Base-by-base conservation (phyloP, 23 tunicate genomes). In the Ciona savignyi region DNA sequence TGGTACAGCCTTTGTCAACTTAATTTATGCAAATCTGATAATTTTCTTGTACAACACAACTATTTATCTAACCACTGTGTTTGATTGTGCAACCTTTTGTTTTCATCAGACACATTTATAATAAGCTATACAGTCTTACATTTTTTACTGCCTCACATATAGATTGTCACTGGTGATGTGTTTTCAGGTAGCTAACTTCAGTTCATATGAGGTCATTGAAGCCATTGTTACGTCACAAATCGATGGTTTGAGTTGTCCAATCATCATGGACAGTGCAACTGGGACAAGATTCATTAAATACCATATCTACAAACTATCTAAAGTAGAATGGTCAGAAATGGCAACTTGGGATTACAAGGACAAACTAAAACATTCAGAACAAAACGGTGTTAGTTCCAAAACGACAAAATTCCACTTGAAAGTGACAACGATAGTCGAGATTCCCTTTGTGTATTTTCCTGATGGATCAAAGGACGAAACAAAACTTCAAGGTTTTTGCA, bases 351-450 rank as follows among this genome's bases (percentile, higher is more conserved):
- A 42, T 42, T 6, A 42, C 56, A 15, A 6, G 9, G 56, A 9
- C 56, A 42, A 42, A 42, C 15, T 42, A 15, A 42, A 42, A 15
- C 15, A 6, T 9, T 6, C 56, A 9, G 56, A 15, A 42, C 56
- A 6, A 6, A 9, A 42, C 9, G 56, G 15, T 42, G 11, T 6
- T 6, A 9, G 9, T 6, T 15, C 9, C 11, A 42, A 42, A 42
- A 42, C 9, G 15, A 15, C 11, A 6, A 74, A 49, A 32, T 74
- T 74, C 32, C 66, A 65, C 66, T 25, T 88, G 3, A 72, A 73
- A 9, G 79, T 88, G 33, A 81, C 74, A 0, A 88, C 96, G 15
- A 82, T 88, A 19, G 65, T 88, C 20, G 96, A 88, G 62, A 23
- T 67, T 0, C 96, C 96, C 33, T 88, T 88, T 51, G 83, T 88